A percentile compares a stretch with the other conserved stretches of the same genome.
phyloP scores from a whole-genome alignment of 2,113 vertebrate genomes.

The Tragelaphus imberbis region DNA sequence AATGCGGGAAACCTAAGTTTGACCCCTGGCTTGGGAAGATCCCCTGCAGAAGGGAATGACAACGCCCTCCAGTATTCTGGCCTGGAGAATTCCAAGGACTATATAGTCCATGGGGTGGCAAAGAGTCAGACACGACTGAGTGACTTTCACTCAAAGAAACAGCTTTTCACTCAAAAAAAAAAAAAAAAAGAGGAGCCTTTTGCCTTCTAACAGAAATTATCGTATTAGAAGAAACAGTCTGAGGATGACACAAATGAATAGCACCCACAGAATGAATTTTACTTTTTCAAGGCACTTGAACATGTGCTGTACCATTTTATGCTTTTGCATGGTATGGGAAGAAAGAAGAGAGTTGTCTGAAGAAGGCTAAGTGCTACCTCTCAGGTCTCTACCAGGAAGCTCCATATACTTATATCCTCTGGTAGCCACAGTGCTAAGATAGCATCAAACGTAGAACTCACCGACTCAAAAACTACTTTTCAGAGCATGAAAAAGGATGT shows the following conservation, averaged over 20 bases:
- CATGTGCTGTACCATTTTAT: not conserved
- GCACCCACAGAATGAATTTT: not conserved
- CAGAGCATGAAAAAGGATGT: not conserved
- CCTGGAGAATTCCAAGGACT: no score
- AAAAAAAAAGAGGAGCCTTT: not conserved
- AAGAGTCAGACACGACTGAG: no score
- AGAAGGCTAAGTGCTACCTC: not conserved
- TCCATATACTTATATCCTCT: not conserved
- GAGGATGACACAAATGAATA: not conserved
- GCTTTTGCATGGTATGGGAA: not conserved
- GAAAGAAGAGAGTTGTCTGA: not conserved
- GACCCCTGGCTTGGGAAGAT: not conserved
- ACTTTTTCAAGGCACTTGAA: not conserved
- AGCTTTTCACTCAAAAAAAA: no score
- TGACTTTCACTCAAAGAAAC: no score
- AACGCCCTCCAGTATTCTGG: not conserved
- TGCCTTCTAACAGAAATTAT: not conserved
- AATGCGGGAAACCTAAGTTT: accelerated
- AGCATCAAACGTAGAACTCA: not conserved
- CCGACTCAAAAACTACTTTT: not conserved
- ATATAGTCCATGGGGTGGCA: no score
- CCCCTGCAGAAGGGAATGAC: not conserved
- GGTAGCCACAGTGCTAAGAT: not conserved
- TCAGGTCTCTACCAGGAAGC: not conserved
- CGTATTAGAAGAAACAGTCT: not conserved